These are phyloP conservation scores for Aleiodes testaceus DNA, from an alignment of 2,888 invertebrate genomes.

Conservation along the genomic window DNA sequence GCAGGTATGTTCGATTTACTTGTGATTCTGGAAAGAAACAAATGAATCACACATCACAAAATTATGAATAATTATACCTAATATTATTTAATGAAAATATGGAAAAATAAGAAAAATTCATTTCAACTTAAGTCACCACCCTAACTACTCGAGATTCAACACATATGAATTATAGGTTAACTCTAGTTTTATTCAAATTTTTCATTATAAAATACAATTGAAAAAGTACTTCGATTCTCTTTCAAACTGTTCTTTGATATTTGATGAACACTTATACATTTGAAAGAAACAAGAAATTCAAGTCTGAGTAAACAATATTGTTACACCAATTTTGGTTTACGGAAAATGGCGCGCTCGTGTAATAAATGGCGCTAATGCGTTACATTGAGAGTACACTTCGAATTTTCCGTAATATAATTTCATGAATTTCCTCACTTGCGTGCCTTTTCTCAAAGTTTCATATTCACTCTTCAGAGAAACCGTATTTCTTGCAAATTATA, in stretches of 20 bases:
- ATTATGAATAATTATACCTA: not conserved
- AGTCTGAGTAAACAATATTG: slow-evolving; percentile 1
- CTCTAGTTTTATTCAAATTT: slow-evolving; percentile 30
- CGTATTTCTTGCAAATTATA: not conserved
- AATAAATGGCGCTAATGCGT: slow-evolving; percentile 72
- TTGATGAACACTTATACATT: no score
- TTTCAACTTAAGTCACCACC: slow-evolving; percentile 61
- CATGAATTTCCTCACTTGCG: slow-evolving; percentile 56
- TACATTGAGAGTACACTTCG: slow-evolving; percentile 56
- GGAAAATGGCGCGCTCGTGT: slow-evolving; percentile 72
- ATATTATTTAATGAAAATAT: not conserved
- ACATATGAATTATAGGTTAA: slow-evolving; percentile 68
- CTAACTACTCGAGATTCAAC: slow-evolving; percentile 59
- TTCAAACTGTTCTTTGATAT: not conserved
- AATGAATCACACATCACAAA: not conserved
- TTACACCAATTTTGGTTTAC: slow-evolving; percentile 55
- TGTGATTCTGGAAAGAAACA: not conserved
- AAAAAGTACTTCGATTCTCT: not conserved
- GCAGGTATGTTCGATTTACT: slow-evolving; percentile 49
- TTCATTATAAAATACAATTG: not conserved
- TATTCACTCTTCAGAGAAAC: not conserved
- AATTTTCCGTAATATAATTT: slow-evolving; percentile 55
- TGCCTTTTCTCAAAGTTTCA: slow-evolving; percentile 4
- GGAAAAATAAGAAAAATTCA: slow-evolving; percentile 43
- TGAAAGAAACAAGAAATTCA: slow-evolving; percentile 13